A percentile compares a stretch with the other conserved stretches of the same genome.
Evolutionary conservation across 1,140 invertebrate species (phyloP).

Genomic region (Gonatopus flavifemur): DNA sequence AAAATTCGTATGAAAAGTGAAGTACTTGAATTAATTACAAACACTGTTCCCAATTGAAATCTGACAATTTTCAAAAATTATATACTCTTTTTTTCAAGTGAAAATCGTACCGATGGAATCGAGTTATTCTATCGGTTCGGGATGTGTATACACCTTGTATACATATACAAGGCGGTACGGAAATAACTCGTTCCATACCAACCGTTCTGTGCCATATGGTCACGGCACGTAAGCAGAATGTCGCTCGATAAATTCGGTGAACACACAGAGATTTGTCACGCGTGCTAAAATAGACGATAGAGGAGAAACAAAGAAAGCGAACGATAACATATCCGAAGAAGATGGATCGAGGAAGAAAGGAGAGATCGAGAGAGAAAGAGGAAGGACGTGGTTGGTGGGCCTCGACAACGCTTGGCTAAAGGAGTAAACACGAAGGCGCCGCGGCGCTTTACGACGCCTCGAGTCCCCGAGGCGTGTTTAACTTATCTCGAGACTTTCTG

Average conservation of each 20-base stretch:
- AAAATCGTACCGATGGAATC: too few species aligned
- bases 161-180: too few species aligned
- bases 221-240: slow-evolving; percentile 26
- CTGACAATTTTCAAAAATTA: too few species aligned
- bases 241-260: slow-evolving; percentile 35
- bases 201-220: slow-evolving; percentile 37
- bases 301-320: slow-evolving; percentile 19
- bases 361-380: neutral
- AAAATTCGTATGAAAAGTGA: too few species aligned
- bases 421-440: slow-evolving; percentile 54
- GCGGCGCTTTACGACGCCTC: slow-evolving; percentile 54
- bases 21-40: too few species aligned
- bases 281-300: slow-evolving; percentile 31
- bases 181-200: too few species aligned
- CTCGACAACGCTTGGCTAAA: slow-evolving; percentile 41
- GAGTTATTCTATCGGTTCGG: neutral
- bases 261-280: slow-evolving; percentile 34
- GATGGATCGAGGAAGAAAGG: too few species aligned
- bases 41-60: too few species aligned
- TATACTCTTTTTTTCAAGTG: too few species aligned
- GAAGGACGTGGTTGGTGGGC: slow-evolving; percentile 45
- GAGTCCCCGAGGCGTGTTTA: slow-evolving; percentile 45
- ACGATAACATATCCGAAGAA: slow-evolving; percentile 1
- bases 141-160: neutral
- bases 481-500: slow-evolving; percentile 46